phyloP scores from a whole-genome alignment of 2,888 invertebrate species.

The Tetrapedia diversipes region DNA sequence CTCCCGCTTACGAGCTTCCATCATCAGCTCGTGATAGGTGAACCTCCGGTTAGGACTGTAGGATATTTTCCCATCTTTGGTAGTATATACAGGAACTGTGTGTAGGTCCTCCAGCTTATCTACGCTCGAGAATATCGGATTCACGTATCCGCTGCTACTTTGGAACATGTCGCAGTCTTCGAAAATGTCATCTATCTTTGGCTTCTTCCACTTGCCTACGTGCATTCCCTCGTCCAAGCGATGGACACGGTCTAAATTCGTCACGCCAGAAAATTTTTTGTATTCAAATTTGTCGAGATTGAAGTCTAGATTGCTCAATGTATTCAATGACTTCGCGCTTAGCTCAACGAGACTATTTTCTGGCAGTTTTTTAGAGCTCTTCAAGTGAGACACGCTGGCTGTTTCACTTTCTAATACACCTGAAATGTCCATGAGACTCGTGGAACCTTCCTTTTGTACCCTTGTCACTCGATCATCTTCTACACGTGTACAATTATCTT shows the following conservation, averaged over 20 bases:
- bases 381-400: slow-evolving; percentile 1
- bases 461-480: slow-evolving; percentile 3
- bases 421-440: neutral
- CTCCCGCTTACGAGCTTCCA: slow-evolving; percentile 76
- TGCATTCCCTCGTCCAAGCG: slow-evolving; percentile 59
- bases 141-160: slow-evolving; percentile 70
- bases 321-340: slow-evolving; percentile 32
- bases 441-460: slow-evolving; percentile 13
- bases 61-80: slow-evolving; percentile 81
- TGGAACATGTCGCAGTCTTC: slow-evolving; percentile 54
- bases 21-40: slow-evolving; percentile 76
- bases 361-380: slow-evolving; percentile 23
- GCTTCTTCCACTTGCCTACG: slow-evolving; percentile 52
- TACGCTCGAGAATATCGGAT: slow-evolving; percentile 73
- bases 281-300: slow-evolving; percentile 25
- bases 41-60: slow-evolving; percentile 80
- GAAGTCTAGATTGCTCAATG: slow-evolving; percentile 24
- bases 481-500: neutral
- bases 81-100: slow-evolving; percentile 80
- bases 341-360: slow-evolving; percentile 28
- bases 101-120: slow-evolving; percentile 76
- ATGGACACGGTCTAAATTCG: slow-evolving; percentile 73
- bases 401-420: slow-evolving; percentile 28
- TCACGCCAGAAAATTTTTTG: slow-evolving; percentile 31
- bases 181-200: slow-evolving; percentile 51